Base-by-base conservation (phyloP, 2,888 invertebrate species). In the Beris morrisii region DNA sequence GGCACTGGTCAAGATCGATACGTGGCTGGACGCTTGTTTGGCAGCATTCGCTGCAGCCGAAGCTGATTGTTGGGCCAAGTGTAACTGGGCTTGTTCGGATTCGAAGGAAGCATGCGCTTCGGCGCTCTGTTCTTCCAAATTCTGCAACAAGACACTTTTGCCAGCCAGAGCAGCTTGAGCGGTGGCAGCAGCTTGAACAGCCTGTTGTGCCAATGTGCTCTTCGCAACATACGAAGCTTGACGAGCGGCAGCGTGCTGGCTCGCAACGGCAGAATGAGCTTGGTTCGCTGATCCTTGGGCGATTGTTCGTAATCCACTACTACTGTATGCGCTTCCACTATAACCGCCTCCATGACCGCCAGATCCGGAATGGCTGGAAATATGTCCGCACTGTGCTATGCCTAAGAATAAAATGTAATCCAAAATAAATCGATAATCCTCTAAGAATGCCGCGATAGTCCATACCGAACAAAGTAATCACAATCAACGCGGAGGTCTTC, bases 181-280 rank as follows among this genome's bases (percentile, higher is more conserved):
- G 0, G 91, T 79, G 11, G 86, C 86, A 0, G 87, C 85, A 1
- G 90, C 86, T 75, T 91, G 87, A 0, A 88, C 86, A 0, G 91
- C 91, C 0, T 89, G 86, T 75, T 91, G 91, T 0, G 91, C 91
- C 52, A 91, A 75, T 0, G 89, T 89, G 71, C 90, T 91, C 80
- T 91, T 91, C 0, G 91, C 91, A 6, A 90, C 75, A 73, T 88
- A 92, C 0, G 91, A 91, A 0, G 91, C 91, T 77, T 92, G 91
- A 66, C 88, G 87, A 0, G 88, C 91, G 0, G 91, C 91, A 0
- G 88, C 87, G 59, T 88, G 87, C 74, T 92, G 91, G 74, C 88
- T 90, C 46, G 83, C 82, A 7, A 87, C 84, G n/a, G 90, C 90
- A 58, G 86, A 88, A 72, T 88, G 87, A 0, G 91, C 91, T 76